Percentiles rank a stretch among this genome's conserved stretches.
Conservation (phyloP, 2,113 vertebrate species). For the Brachionichthys hirsutus region DNA sequence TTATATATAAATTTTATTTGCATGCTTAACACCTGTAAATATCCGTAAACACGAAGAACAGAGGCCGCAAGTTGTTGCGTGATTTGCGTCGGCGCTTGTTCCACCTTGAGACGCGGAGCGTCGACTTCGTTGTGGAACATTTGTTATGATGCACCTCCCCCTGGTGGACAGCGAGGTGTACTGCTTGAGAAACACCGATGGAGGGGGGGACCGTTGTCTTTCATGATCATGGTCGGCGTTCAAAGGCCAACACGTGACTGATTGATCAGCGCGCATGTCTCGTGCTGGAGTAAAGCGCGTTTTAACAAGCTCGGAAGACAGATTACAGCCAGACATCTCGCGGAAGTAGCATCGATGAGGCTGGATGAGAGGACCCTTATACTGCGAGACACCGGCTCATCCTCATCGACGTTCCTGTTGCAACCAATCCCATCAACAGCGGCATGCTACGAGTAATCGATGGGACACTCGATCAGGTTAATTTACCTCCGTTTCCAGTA, state of each 20-base stretch:
- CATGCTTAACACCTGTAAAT: no score
- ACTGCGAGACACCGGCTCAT: slow-evolving; percentile 39
- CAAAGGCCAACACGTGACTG: slow-evolving; percentile 1
- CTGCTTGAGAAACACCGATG: no score
- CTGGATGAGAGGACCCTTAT: slow-evolving; percentile 4
- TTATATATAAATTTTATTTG: no score
- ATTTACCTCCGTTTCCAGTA: slow-evolving; percentile 78
- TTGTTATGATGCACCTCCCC: no score
- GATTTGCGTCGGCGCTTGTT: no score
- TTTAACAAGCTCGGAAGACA: slow-evolving; percentile 56
- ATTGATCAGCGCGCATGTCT: slow-evolving; percentile 23
- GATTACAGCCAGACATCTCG: slow-evolving; percentile 56
- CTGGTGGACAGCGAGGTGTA: no score
- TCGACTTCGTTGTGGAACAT: no score
- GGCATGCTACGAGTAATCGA: slow-evolving; percentile 68
- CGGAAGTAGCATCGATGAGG: slow-evolving; percentile 61
- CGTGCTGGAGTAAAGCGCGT: slow-evolving; percentile 55
- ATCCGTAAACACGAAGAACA: no score
- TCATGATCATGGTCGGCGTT: not conserved
- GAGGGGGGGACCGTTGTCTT: not conserved
- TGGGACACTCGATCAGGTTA: slow-evolving; percentile 59
- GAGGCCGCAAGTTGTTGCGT: no score
- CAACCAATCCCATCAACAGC: slow-evolving; percentile 47
- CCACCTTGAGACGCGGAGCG: no score
- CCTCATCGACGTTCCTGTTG: slow-evolving; percentile 59